Percentiles rank a stretch among this genome's conserved stretches.
These are phyloP conservation scores for Cistogaster globosa DNA, from an alignment of 2,888 invertebrate genomes.

Conservation along the genomic window DNA sequence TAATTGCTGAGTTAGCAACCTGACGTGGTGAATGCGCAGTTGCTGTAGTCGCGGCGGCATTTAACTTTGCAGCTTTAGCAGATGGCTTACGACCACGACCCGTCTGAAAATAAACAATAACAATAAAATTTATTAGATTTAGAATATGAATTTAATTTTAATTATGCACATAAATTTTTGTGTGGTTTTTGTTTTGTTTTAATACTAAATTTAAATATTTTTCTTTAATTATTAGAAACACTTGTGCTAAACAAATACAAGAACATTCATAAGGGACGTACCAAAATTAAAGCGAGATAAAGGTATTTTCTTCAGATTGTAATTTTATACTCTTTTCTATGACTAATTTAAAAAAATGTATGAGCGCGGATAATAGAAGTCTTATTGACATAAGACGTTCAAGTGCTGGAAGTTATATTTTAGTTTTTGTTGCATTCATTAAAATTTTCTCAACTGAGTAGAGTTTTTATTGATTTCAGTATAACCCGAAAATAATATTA, in stretches of 20 bases:
- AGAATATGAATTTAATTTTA: slow-evolving; percentile 24
- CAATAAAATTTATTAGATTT: slow-evolving; percentile 47
- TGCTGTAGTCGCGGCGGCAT: slow-evolving; percentile 78
- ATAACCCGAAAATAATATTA: too few relatives aligned
- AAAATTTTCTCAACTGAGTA: too few relatives aligned
- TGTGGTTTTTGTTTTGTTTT: slow-evolving; percentile 51
- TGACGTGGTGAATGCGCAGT: slow-evolving; percentile 78
- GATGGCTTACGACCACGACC: slow-evolving; percentile 80
- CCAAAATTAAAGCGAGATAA: too few relatives aligned
- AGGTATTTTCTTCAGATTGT: too few relatives aligned
- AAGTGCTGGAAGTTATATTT: too few relatives aligned
- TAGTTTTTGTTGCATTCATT: too few relatives aligned
- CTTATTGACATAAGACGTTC: too few relatives aligned
- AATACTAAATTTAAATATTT: slow-evolving; percentile 60
- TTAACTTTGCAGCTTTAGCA: slow-evolving; percentile 81
- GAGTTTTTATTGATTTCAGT: too few relatives aligned
- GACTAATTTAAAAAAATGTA: too few relatives aligned
- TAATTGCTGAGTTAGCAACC: slow-evolving; percentile 76
- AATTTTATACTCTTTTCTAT: too few relatives aligned
- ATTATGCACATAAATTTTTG: slow-evolving; percentile 24
- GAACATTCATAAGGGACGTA: too few relatives aligned
- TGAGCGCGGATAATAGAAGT: too few relatives aligned
- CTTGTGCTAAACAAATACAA: background rate
- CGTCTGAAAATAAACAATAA: slow-evolving; percentile 74
- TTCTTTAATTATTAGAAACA: slow-evolving; percentile 35